Base-by-base conservation (phyloP, 2,113 vertebrate genomes). In the Sakesphorus luctuosus region DNA sequence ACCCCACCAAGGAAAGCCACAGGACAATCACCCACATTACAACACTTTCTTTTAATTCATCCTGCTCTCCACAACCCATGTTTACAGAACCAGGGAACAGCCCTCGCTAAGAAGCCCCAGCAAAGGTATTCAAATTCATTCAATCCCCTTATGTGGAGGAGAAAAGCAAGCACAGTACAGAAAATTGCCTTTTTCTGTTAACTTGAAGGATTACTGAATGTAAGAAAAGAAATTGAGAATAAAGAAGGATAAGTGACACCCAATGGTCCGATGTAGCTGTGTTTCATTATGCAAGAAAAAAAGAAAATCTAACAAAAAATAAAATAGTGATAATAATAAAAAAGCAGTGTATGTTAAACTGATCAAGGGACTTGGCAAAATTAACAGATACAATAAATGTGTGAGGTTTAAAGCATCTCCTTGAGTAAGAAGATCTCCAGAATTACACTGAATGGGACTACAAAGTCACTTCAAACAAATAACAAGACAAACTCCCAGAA, bases 141-240 rank as follows among this genome's bases (percentile, higher is more conserved):
- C 28, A 36, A 1, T 36, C 40, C 31, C 25, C 40, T 62, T 13
- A 21, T 5, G 29, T 3, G 9, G 23, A 19, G 14, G 1, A 1
- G 11, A 16, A 38, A 65, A 78, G 29, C 47, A 66, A 46, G 29
- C 49, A 36, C 13, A 20, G 38, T 15, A 44, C 20, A 50, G 23
- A 75, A 65, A 8, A n/a, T 5, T 67, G 44, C n/a, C 40, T 93
- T 74, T 84, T 40, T 50, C 16, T 59, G 50, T 24, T 83, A 62
- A 18, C 23, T 13, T 40, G 25, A 75, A 82, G 44, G 65, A 44
- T 31, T 65, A 24, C 43, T 44, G 61, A 90, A 24, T 21, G 31
- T 18, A 49, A 85, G 44, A 62, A 74, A 66, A 67, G 7, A 87
- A 75, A 56, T 2, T n/a, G 40, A 58, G 36, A 87, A 28, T 53